Percentiles rank a stretch among this genome's conserved stretches.
These are phyloP conservation scores for Brenthis hecate DNA, from an alignment of 2,888 invertebrate species.

Conservation along the genomic window DNA sequence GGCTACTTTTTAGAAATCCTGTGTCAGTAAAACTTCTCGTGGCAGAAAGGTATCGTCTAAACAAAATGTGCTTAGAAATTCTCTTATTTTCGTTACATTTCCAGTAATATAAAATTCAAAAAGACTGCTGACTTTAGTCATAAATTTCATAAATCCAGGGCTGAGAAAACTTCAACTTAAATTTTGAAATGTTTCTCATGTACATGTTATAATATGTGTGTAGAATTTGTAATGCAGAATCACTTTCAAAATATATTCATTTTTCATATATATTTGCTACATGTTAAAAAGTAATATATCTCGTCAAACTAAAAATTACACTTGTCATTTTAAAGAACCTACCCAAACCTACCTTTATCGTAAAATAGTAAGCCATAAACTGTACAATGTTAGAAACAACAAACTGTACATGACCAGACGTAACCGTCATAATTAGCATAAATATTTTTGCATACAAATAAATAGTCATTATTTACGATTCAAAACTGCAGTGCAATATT, in stretches of 20 bases:
- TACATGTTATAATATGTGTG: neutral
- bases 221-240: neutral
- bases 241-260: neutral
- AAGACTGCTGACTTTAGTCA: conserved; percentile 10
- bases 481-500: conserved; percentile 40
- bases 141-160: conserved; percentile 12
- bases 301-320: neutral
- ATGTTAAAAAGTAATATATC: neutral
- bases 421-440: conserved; percentile 23
- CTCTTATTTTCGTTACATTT: conserved; percentile 19
- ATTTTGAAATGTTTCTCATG: conserved; percentile 10
- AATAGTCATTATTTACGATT: conserved; percentile 34
- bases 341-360: neutral
- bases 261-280: neutral
- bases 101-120: conserved; percentile 19
- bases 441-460: conserved; percentile 32
- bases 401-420: conserved; percentile 10
- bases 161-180: conserved; percentile 7
- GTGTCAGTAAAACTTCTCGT: conserved; percentile 29
- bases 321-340: neutral
- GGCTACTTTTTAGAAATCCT: conserved; percentile 36
- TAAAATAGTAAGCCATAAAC: neutral
- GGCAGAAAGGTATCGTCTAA: conserved; percentile 27
- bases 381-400: conserved; percentile 8
- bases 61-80: conserved; percentile 25